Evolutionary conservation across 2,113 vertebrate genomes (phyloP).

Genomic region (Ciconia maguari): DNA sequence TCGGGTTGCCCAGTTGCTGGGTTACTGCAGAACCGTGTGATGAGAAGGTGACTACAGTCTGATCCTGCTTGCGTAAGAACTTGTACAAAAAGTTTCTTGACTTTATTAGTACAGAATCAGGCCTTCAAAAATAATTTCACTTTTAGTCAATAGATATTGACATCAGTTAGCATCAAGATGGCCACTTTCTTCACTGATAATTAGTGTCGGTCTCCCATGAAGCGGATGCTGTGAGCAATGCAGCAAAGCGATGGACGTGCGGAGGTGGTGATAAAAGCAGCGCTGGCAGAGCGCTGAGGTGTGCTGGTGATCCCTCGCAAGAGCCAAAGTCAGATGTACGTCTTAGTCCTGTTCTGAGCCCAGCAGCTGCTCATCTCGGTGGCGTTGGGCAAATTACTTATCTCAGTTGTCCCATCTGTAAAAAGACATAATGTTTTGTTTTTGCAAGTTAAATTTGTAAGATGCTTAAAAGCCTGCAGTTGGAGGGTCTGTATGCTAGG

Average conservation of each 20-base stretch:
- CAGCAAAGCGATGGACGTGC: not conserved
- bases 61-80: not conserved
- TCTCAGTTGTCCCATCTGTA: not conserved
- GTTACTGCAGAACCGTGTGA: not conserved
- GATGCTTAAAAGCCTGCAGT: not conserved
- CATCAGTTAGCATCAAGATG: not conserved
- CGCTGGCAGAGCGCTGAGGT: fast-evolving
- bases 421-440: not conserved
- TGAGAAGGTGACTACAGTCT: not conserved
- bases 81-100: not conserved
- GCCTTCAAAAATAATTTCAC: not conserved
- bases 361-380: not conserved
- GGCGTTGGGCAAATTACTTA: not conserved
- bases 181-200: not conserved
- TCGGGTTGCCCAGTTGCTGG: fast-evolving
- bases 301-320: not conserved
- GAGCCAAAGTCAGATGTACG: not conserved
- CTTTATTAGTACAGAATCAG: not conserved
- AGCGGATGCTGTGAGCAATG: not conserved
- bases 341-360: not conserved
- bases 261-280: not conserved
- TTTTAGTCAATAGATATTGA: not conserved
- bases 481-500: not conserved
- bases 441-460: not conserved
- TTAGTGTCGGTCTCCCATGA: not conserved